Conservation (phyloP, 1,140 invertebrate genomes). For the Gonatopus flavifemur region DNA sequence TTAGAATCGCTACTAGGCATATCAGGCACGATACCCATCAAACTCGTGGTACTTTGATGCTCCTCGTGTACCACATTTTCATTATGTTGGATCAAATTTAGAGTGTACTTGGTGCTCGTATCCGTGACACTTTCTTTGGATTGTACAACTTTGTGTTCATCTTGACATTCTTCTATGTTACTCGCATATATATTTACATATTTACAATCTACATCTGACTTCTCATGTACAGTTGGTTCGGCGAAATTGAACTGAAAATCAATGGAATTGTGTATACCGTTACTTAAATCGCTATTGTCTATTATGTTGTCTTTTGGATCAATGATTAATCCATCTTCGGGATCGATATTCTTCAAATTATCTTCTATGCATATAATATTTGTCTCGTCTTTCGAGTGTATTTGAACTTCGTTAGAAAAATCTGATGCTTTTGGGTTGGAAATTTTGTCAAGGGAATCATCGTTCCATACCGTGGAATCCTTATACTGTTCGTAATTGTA, state of each 20-base stretch:
- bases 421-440: no score
- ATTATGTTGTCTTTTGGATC: slow-evolving; percentile 10
- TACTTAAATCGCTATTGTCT: slow-evolving; percentile 1
- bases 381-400: no score
- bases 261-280: slow-evolving; percentile 17
- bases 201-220: slow-evolving; percentile 27
- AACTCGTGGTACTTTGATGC: no score
- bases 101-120: no score
- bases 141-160: no score
- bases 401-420: not conserved
- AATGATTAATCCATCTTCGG: slow-evolving; percentile 21
- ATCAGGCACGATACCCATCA: no score
- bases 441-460: slow-evolving; percentile 15
- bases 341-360: slow-evolving; percentile 22
- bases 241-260: slow-evolving; percentile 24
- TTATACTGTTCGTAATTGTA: slow-evolving; percentile 51
- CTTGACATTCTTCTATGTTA: no score
- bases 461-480: slow-evolving; percentile 26
- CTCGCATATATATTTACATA: slow-evolving; percentile 23
- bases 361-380: slow-evolving; percentile 14
- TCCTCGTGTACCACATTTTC: no score
- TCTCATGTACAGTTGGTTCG: slow-evolving; percentile 10
- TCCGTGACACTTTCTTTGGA: slow-evolving; percentile 28
- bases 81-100: no score
- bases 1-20: no score